Evolutionary conservation across 2,113 vertebrate species (phyloP).

Genomic region (Gymnobelideus leadbeateri): DNA sequence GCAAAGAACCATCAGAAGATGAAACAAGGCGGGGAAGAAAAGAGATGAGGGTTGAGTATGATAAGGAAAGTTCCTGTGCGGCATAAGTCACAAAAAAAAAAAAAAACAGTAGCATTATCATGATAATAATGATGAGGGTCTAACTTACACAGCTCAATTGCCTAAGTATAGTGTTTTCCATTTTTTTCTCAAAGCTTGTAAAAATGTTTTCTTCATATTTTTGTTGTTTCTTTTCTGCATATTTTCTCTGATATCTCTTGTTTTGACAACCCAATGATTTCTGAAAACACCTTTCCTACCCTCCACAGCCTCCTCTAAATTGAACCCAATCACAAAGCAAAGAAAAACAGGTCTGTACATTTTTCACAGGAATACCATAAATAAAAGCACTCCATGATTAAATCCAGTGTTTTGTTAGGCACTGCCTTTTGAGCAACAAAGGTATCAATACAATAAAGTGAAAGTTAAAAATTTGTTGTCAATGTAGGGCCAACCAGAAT

Average conservation of each 20-base stretch:
- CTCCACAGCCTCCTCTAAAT: neutral
- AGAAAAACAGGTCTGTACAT: neutral
- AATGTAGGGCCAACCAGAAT: neutral
- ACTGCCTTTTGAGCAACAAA: neutral
- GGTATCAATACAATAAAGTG: neutral
- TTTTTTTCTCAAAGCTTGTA: neutral
- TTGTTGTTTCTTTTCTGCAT: neutral
- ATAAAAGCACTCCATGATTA: neutral
- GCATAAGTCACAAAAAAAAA: no score
- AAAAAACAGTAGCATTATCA: no score
- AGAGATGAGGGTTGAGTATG: neutral
- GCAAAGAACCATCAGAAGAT: neutral
- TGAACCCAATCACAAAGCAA: neutral
- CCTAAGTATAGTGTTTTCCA: neutral
- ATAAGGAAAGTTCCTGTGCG: neutral
- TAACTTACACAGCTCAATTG: neutral
- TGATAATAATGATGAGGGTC: neutral
- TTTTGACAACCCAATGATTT: neutral
- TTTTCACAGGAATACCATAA: neutral
- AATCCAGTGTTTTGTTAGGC: neutral
- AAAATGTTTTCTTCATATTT: neutral
- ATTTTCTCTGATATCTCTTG: neutral
- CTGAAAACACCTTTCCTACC: neutral
- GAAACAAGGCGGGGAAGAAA: neutral
- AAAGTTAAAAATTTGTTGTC: neutral